Base-by-base conservation (phyloP, 2,888 invertebrate species). In the Polia nebulosa region DNA sequence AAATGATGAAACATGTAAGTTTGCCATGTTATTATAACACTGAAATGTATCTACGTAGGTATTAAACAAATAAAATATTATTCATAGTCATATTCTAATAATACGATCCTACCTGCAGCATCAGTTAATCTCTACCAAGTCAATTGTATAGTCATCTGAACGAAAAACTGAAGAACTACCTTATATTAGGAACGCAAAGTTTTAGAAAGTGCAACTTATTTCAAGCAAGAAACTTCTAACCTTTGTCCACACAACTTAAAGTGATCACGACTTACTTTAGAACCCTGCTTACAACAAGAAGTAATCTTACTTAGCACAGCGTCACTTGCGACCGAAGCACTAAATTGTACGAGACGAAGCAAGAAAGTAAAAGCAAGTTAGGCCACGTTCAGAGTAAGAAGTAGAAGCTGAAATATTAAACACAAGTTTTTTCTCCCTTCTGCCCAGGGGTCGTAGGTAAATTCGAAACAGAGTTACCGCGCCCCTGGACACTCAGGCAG, bases 241-340 rank as follows among this genome's bases (percentile, higher is more conserved):
- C 9, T n/a, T 29, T 20, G 0, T 11, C 2, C 34, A 25, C n/a
- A 11, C 45, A 63, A 72, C 45, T 53, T 25, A 36, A 57, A 72
- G 52, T 53, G 56, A 47, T 57, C 41, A 20, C 20, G 41, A 27
- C 47, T 68, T 11, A 25, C 53, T 78, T 56, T 25, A 78, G 45
- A 47, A 49, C 6, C 6, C n/a, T 25, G 41, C 20, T 59, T 27
- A 32, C 45, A 74, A 53, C 58, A 64, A 79, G 41, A 74, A 58
- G 53, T 59, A 59, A 56, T 45, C 36, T 80, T 75, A 60, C 59
- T 41, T 20, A 29, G 32, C 2, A 39, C 36, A 32, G 5, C 7
- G n/a, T 22, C 27, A 73, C 51, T 45, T 45, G 39, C 17, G 17
- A 55, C 49, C 20, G 27, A 55, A 47, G 27, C 15, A 39, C n/a